Conservation (phyloP, 2,113 vertebrate species). For the Pomatorhinus ruficollis region DNA sequence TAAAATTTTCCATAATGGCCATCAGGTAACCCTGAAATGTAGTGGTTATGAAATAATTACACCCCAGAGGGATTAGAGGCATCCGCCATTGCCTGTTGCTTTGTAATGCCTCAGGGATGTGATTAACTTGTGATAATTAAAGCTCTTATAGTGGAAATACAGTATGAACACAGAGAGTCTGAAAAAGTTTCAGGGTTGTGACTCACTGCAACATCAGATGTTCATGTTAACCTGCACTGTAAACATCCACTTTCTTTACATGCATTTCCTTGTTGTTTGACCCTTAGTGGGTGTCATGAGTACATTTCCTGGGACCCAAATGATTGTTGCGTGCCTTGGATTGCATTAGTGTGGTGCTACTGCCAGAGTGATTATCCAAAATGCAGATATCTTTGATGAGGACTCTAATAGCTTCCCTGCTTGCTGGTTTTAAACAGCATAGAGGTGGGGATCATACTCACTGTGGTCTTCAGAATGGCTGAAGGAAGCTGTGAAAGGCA, state of each 20-base stretch:
- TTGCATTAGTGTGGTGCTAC: neutral
- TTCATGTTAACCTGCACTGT: neutral
- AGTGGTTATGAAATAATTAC: slow-evolving; percentile 61
- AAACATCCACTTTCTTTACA: neutral
- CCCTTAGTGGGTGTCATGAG: neutral
- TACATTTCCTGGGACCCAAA: neutral
- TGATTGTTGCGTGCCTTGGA: neutral
- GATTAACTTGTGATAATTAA: slow-evolving; percentile 67
- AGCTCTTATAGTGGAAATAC: slow-evolving; percentile 27
- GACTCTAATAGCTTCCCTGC: neutral
- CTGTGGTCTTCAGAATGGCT: neutral
- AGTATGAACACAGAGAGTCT: neutral
- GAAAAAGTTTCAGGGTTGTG: neutral
- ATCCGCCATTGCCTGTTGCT: neutral
- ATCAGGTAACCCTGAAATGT: slow-evolving; percentile 48
- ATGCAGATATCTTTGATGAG: neutral
- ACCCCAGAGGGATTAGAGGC: slow-evolving; percentile 7
- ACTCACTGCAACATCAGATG: neutral
- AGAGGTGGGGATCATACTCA: neutral
- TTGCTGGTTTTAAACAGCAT: neutral
- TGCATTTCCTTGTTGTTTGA: neutral
- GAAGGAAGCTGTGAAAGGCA: neutral
- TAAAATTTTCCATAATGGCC: slow-evolving; percentile 10
- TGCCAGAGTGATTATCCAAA: neutral
- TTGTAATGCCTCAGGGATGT: slow-evolving; percentile 20